These are phyloP conservation scores for Lepilemur ruficaudatus DNA, from an alignment of 2,797 vertebrate species.

Conservation along the genomic window DNA sequence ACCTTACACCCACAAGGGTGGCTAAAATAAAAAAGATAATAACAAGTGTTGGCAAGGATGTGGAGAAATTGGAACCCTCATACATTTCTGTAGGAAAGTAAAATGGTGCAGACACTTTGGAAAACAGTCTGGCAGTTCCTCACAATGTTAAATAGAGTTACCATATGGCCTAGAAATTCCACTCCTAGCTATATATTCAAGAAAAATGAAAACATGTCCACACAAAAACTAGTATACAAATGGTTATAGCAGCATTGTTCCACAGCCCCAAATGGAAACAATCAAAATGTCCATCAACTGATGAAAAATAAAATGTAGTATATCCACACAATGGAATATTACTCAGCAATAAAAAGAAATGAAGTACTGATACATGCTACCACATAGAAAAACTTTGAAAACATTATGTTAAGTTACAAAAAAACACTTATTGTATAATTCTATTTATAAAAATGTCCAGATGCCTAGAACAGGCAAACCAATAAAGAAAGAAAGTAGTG, in stretches of 20 bases:
- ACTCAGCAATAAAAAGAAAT: background rate
- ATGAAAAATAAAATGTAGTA: background rate
- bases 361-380: background rate
- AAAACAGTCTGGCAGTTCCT: background rate
- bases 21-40: background rate
- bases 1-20: background rate
- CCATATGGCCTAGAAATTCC: background rate
- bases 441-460: background rate
- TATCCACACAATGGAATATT: background rate
- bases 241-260: conserved; percentile 9
- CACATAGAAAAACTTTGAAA: background rate
- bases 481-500: background rate
- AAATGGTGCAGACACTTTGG: background rate
- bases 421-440: background rate
- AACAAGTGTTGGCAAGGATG: background rate
- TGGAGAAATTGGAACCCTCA: conserved; percentile 21
- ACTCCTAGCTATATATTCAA: background rate
- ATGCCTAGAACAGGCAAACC: background rate
- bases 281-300: background rate
- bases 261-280: background rate
- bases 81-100: background rate
- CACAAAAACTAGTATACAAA: background rate
- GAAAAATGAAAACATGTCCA: background rate
- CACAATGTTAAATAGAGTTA: background rate
- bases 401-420: background rate